These are phyloP conservation scores for Regulus satrapa DNA, from an alignment of 2,113 vertebrate genomes.

Conservation along the genomic window DNA sequence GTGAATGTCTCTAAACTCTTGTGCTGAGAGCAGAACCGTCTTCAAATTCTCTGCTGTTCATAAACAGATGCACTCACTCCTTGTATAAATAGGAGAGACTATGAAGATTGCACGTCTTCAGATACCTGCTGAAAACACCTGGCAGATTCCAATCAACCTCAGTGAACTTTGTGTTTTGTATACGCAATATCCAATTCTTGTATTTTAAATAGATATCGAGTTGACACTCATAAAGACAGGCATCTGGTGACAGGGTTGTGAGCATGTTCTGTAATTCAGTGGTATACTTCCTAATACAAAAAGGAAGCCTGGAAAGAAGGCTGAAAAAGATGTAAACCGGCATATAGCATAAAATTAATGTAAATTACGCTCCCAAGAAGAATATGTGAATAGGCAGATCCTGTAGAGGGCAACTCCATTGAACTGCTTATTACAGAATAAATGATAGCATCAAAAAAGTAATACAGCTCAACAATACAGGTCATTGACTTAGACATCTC, in stretches of 20 bases:
- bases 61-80: neutral
- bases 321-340: neutral
- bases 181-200: neutral
- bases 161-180: neutral
- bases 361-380: neutral
- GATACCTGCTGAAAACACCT: neutral
- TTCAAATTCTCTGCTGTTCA: neutral
- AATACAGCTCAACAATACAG: constrained; percentile 3
- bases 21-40: neutral
- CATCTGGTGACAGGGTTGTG: neutral
- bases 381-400: neutral
- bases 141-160: neutral
- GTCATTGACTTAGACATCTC: constrained; percentile 33
- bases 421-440: constrained; percentile 20
- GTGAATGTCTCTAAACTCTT: neutral
- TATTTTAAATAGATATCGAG: neutral
- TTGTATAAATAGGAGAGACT: neutral
- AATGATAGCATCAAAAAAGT: constrained; percentile 31
- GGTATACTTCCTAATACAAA: neutral
- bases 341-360: neutral
- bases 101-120: neutral
- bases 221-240: neutral
- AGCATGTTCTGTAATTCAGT: neutral
- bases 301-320: neutral
- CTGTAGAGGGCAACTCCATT: neutral